Evolutionary conservation across 2,888 invertebrate species (phyloP).

Genomic region (Drosophila mimetica): DNA sequence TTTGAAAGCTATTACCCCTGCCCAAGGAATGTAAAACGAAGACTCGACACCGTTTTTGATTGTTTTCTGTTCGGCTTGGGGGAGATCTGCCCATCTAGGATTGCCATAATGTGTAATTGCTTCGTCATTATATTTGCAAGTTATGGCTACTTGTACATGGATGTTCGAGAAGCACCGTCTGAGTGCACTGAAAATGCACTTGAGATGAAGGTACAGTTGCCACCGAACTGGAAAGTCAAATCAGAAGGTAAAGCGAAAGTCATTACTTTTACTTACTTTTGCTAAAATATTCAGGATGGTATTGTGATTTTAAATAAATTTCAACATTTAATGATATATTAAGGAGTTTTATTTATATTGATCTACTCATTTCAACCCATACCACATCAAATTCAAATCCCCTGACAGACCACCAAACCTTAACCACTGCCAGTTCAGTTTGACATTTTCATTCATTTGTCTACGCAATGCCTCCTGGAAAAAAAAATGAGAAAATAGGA

Average conservation of each 20-base stretch:
- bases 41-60: conserved; percentile 81
- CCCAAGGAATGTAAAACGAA: conserved; percentile 46
- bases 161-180: conserved; percentile 6
- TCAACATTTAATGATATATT: no score
- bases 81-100: conserved; percentile 61
- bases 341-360: no score
- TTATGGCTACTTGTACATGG: conserved; percentile 66
- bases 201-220: conserved; percentile 58
- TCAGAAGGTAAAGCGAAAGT: neutral
- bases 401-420: conserved; percentile 20
- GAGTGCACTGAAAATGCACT: conserved; percentile 61
- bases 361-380: neutral
- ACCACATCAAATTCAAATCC: conserved; percentile 2
- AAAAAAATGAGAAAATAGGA: conserved; percentile 23
- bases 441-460: conserved; percentile 81
- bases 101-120: conserved; percentile 78
- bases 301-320: no score
- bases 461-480: conserved; percentile 58
- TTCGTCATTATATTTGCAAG: conserved; percentile 79
- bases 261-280: neutral
- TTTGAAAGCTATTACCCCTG: conserved; percentile 84
- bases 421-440: conserved; percentile 55
- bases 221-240: neutral
- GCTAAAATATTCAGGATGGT: neutral
- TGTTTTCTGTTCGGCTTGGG: conserved; percentile 63